phyloP scores from a whole-genome alignment of 2,888 invertebrate genomes.

The Diarsia rubi region DNA sequence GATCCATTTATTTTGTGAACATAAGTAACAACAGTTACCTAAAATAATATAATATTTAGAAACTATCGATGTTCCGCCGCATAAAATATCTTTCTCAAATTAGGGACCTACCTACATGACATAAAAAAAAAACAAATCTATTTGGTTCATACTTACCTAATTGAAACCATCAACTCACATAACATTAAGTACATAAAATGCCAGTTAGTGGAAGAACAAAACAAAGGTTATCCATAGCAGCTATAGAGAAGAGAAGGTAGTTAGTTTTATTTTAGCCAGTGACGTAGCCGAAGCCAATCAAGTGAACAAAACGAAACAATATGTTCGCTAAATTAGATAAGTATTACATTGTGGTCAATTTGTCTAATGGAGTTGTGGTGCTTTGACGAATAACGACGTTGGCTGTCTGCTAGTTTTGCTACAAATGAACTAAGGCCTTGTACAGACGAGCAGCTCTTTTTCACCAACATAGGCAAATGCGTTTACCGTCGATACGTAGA shows the following conservation, averaged over 20 bases:
- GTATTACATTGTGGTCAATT: not conserved
- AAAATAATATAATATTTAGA: not conserved
- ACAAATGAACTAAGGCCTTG: not conserved
- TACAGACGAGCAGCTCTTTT: too few relatives aligned
- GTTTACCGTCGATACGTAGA: too few relatives aligned
- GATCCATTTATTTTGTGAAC: not conserved
- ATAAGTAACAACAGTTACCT: not conserved
- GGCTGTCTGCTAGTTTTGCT: not conserved
- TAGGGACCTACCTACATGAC: not conserved
- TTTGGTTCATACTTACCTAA: not conserved
- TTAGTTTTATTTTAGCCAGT: slow-evolving; percentile 8
- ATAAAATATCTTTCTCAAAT: not conserved
- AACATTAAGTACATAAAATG: not conserved
- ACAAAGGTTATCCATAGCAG: not conserved
- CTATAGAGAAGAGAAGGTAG: not conserved
- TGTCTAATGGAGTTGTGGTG: not conserved
- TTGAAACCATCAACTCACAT: not conserved
- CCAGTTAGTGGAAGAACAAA: not conserved
- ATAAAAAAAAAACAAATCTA: not conserved
- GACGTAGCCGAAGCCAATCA: slow-evolving; percentile 27
- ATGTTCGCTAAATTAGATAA: not conserved
- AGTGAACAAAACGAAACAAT: slow-evolving; percentile 9
- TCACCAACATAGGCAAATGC: too few relatives aligned
- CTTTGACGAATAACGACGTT: not conserved
- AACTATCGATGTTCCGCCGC: not conserved